Evolutionary conservation across 2,888 invertebrate genomes (phyloP).

Genomic region (Thymelicus acteon): DNA sequence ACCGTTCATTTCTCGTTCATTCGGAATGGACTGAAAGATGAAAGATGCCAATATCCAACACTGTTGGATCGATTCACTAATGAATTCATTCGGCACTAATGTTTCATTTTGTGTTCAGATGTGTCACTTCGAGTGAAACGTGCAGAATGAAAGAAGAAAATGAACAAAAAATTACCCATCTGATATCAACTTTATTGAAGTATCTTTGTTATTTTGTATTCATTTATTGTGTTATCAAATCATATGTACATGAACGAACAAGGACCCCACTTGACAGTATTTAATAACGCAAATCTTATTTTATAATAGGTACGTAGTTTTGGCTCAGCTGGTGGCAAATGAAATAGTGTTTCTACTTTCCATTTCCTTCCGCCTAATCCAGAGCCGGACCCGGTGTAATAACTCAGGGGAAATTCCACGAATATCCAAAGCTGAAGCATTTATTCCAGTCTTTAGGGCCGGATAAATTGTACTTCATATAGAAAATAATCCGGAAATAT

Average conservation of each 20-base stretch:
- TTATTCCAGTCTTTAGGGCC: conserved; percentile 22
- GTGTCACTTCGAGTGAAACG: too few relatives aligned
- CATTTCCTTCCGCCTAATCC: conserved; percentile 50
- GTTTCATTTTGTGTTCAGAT: too few relatives aligned
- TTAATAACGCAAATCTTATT: conserved; percentile 9
- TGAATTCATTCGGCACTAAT: too few relatives aligned
- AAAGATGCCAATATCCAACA: too few relatives aligned
- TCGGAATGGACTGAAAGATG: too few relatives aligned
- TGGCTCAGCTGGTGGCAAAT: conserved; percentile 49
- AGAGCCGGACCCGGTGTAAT: conserved; percentile 50
- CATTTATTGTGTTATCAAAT: neutral
- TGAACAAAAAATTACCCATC: too few relatives aligned
- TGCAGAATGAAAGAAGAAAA: too few relatives aligned
- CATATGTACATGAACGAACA: neutral
- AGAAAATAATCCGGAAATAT: neutral
- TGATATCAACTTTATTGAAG: too few relatives aligned
- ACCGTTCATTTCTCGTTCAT: too few relatives aligned
- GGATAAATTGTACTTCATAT: conserved; percentile 14
- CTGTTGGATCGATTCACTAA: too few relatives aligned
- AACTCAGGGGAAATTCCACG: conserved; percentile 60
- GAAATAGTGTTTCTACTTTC: conserved; percentile 47
- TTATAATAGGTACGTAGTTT: neutral
- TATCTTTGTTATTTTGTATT: neutral
- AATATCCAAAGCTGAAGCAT: conserved; percentile 47
- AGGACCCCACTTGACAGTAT: neutral